phyloP scores from a whole-genome alignment of 2,797 vertebrate genomes.

The Thaleichthys pacificus region DNA sequence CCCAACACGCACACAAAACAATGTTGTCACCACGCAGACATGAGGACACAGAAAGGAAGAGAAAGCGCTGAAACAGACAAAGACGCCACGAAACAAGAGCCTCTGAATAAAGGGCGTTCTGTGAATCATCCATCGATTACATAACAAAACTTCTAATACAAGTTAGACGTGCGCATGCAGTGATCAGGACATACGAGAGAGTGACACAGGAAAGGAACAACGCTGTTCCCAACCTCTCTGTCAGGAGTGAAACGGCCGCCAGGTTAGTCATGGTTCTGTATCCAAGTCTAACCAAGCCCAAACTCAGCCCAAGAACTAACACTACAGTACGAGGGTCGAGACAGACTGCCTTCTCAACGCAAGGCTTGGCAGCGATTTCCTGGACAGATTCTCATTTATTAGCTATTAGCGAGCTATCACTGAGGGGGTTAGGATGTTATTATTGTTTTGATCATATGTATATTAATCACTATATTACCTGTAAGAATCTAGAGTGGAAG shows the following conservation, averaged over 20 bases:
- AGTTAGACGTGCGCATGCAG: conserved; percentile 16
- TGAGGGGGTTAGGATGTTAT: background rate
- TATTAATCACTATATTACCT: background rate
- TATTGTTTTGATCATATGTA: background rate
- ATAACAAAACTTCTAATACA: background rate
- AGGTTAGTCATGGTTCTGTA: too few species aligned
- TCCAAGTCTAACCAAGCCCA: too few species aligned
- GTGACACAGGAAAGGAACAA: too few species aligned
- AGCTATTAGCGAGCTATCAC: background rate
- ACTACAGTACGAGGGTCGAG: background rate
- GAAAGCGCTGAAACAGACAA: background rate
- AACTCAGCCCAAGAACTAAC: background rate
- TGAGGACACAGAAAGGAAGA: background rate
- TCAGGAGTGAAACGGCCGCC: too few species aligned
- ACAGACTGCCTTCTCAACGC: background rate
- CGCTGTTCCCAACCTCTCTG: too few species aligned
- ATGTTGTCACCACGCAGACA: background rate
- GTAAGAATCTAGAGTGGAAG: conserved; percentile 24
- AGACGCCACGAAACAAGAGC: background rate
- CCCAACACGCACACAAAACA: too few species aligned
- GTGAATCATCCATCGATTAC: background rate
- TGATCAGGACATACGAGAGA: background rate
- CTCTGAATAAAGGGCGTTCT: background rate
- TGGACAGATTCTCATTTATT: background rate
- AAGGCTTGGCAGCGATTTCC: background rate